Evolutionary conservation across 2,797 vertebrate genomes (phyloP).

Genomic region (Distichodus sexfasciatus): DNA sequence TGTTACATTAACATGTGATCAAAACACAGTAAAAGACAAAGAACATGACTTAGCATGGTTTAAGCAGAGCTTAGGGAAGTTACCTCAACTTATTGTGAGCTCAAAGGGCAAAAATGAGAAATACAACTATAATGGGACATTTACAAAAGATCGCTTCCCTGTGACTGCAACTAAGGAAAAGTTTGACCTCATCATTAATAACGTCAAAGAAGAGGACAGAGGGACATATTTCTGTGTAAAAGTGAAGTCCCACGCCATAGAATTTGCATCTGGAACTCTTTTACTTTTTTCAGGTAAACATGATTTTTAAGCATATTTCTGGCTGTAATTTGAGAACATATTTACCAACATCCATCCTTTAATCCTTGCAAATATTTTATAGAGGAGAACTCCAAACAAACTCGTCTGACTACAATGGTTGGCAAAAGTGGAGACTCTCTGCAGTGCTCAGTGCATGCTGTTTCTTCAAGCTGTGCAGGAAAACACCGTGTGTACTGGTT

Average conservation of each 20-base stretch:
- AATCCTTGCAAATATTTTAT: not conserved
- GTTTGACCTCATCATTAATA: not conserved
- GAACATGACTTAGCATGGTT: not conserved
- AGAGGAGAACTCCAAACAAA: not conserved
- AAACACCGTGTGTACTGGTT: no score
- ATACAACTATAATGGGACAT: not conserved
- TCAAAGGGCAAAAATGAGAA: no score
- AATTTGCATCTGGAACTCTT: not conserved
- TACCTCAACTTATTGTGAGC: not conserved
- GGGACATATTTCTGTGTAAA: constrained; percentile 1
- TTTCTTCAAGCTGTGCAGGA: not conserved
- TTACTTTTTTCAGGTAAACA: not conserved
- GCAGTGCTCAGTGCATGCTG: not conserved
- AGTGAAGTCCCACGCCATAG: not conserved
- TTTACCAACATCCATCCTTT: not conserved
- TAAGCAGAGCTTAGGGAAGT: constrained; percentile 1
- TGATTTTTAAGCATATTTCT: not conserved
- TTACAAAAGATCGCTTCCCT: not conserved
- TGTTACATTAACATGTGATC: not conserved
- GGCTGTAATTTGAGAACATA: not conserved
- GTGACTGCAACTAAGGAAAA: not conserved
- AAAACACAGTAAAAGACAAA: not conserved
- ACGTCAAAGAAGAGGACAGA: not conserved
- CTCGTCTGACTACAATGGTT: not conserved
- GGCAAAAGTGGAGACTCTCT: not conserved